These are phyloP conservation scores for Corydoras sp. DNA, from an alignment of 2,113 vertebrate genomes.

Conservation along the genomic window DNA sequence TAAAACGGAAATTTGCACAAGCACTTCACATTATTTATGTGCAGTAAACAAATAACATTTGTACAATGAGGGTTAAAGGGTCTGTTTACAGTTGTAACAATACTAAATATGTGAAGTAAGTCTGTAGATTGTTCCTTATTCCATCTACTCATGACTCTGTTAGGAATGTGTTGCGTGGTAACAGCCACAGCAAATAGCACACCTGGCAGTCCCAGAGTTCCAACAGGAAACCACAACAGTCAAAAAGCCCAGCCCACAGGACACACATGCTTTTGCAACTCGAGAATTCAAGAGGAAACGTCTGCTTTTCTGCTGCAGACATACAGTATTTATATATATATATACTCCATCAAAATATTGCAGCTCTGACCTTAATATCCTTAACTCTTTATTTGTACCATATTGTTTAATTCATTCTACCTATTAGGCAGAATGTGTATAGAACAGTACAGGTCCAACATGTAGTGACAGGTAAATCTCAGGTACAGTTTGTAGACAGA, in stretches of 20 bases:
- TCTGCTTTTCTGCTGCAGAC: constrained; percentile 1
- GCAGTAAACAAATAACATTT: too few relatives aligned
- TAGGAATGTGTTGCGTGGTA: constrained; percentile 63
- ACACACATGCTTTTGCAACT: constrained; percentile 40
- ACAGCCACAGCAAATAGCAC: constrained; percentile 57
- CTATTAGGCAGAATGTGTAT: not conserved
- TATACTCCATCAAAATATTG: constrained; percentile 6
- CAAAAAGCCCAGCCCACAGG: constrained; percentile 50
- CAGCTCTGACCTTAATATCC: not conserved
- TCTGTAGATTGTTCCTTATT: constrained; percentile 19
- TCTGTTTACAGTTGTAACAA: too few relatives aligned
- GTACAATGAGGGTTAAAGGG: too few relatives aligned
- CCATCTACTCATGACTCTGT: constrained; percentile 43
- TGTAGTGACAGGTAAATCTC: too few relatives aligned
- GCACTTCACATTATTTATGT: too few relatives aligned
- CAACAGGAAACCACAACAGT: constrained; percentile 59
- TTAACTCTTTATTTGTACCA: not conserved
- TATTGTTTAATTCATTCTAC: not conserved
- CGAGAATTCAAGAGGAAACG: constrained; percentile 20
- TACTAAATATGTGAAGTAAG: not conserved
- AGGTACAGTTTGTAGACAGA: too few relatives aligned
- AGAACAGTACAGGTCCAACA: too few relatives aligned
- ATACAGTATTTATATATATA: not conserved
- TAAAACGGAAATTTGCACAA: too few relatives aligned
- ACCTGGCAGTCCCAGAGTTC: constrained; percentile 56